These are phyloP conservation scores for Lamellibrachia luymesi DNA, from an alignment of 1,140 invertebrate species.

Conservation along the genomic window DNA sequence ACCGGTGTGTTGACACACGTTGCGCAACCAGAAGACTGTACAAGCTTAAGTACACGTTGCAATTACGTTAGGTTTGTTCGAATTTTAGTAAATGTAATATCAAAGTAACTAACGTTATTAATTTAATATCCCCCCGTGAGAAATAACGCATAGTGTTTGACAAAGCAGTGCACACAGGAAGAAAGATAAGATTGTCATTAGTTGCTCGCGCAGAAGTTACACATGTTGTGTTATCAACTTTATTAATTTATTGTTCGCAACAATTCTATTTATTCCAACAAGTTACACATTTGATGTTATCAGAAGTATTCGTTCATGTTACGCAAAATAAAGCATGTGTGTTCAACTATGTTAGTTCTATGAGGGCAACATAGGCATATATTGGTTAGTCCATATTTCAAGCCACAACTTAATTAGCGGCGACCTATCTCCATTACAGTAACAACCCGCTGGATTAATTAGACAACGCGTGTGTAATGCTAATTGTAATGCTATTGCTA, in stretches of 20 bases:
- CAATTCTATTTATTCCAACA: background rate
- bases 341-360: too few relatives aligned
- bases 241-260: background rate
- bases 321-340: background rate
- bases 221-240: background rate
- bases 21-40: background rate
- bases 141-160: background rate
- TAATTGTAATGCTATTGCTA: background rate
- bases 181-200: background rate
- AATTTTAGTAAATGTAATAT: background rate
- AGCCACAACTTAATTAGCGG: too few relatives aligned
- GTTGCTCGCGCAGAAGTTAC: background rate
- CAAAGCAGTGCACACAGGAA: background rate
- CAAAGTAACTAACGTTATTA: background rate
- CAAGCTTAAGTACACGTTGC: background rate
- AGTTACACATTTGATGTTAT: background rate
- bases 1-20: background rate
- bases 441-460: background rate
- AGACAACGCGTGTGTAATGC: background rate
- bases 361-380: too few relatives aligned
- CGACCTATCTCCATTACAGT: background rate
- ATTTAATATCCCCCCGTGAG: background rate
- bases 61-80: background rate
- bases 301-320: background rate
- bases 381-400: too few relatives aligned